A percentile compares a stretch with the other conserved stretches of the same genome.
Conservation (phyloP, 1,140 invertebrate genomes). For the Bombus superbus region DNA sequence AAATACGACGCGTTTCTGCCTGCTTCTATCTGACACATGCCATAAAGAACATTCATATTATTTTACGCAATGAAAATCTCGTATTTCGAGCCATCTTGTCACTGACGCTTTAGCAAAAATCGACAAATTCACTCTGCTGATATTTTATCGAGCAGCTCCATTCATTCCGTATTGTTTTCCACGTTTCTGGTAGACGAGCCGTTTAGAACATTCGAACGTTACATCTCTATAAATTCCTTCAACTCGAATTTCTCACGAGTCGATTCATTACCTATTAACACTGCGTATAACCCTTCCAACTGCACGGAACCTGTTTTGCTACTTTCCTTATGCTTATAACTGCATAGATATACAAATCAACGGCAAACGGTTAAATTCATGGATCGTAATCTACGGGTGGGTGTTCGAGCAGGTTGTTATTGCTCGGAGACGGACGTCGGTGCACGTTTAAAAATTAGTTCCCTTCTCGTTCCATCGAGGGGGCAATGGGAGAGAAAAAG, state of each 20-base stretch:
- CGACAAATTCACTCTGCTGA: neutral
- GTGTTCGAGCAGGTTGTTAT: slow-evolving; percentile 35
- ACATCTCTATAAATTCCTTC: neutral
- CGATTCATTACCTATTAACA: slow-evolving; percentile 29
- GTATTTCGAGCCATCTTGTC: slow-evolving; percentile 19
- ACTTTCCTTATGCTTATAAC: slow-evolving; percentile 50
- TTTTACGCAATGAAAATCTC: slow-evolving; percentile 29
- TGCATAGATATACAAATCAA: slow-evolving; percentile 23
- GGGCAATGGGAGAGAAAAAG: slow-evolving; percentile 51
- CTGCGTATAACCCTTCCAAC: slow-evolving; percentile 34
- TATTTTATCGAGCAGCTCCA: neutral
- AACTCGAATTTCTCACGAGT: slow-evolving; percentile 70
- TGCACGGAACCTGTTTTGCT: slow-evolving; percentile 30
- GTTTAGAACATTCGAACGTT: neutral
- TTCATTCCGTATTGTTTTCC: neutral
- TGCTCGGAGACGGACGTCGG: slow-evolving; percentile 9
- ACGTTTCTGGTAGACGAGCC: too few species aligned
- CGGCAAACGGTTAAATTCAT: neutral
- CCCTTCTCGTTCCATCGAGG: slow-evolving; percentile 11
- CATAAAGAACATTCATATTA: neutral
- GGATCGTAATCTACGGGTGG: neutral
- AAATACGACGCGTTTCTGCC: slow-evolving; percentile 46
- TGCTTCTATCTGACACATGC: slow-evolving; percentile 45
- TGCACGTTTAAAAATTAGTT: slow-evolving; percentile 49
- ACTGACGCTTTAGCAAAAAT: neutral